Conservation (phyloP, 2,888 invertebrate genomes). For the Plagiodera versicolora region DNA sequence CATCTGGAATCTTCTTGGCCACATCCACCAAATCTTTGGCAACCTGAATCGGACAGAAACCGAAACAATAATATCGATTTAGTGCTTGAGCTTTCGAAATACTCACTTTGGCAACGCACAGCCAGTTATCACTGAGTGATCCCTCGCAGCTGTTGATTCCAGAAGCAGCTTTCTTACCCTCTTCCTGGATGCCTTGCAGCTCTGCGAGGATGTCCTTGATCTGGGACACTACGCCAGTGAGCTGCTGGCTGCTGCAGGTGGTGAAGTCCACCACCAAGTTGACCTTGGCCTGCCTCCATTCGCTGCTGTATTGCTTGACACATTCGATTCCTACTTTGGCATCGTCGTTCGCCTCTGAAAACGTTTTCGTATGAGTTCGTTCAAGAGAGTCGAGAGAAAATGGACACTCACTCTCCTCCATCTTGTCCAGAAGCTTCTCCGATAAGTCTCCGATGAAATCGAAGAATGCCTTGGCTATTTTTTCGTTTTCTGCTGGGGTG, state of each 20-base stretch:
- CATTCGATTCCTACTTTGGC: not conserved
- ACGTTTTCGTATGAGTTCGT: too few species aligned
- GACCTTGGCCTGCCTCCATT: not conserved
- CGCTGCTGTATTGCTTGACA: not conserved
- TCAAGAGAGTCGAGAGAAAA: too few species aligned
- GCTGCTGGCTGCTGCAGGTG: not conserved
- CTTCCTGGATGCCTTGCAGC: not conserved
- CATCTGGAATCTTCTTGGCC: not conserved
- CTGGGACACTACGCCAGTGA: too few species aligned
- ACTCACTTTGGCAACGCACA: not conserved
- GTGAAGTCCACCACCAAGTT: not conserved
- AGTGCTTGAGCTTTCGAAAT: too few species aligned
- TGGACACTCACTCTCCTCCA: not conserved
- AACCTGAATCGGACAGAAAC: not conserved
- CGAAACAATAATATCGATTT: too few species aligned
- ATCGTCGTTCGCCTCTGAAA: not conserved
- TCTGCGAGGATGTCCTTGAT: not conserved
- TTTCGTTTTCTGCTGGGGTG: not conserved
- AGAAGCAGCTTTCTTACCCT: not conserved
- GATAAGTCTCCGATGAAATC: not conserved
- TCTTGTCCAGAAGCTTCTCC: not conserved
- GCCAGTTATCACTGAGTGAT: not conserved
- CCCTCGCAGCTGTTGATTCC: slow-evolving; percentile 1
- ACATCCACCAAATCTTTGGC: not conserved
- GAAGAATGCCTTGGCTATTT: not conserved